Base-by-base conservation (phyloP, 2,888 invertebrate species). In the Ceramica pisi region DNA sequence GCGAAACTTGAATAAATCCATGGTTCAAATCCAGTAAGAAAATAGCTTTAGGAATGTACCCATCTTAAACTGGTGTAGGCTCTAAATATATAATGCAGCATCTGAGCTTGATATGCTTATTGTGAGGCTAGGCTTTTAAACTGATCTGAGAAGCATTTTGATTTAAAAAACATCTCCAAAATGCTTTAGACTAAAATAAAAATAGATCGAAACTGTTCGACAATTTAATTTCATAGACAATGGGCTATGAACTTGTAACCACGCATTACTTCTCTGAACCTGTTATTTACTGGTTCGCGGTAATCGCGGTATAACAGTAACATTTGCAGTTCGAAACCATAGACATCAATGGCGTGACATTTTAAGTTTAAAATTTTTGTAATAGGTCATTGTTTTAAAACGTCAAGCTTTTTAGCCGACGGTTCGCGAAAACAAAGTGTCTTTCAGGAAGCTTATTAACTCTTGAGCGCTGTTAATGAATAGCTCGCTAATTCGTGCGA, bases 381-480 rank as follows among this genome's bases (percentile, higher is more conserved):
- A 16, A 46, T 31, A 51, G 23, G 19, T 51, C 19, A 46, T 55
- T 69, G 35, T 69, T 75, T 50, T 14, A 21, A 21, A 51, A 38
- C 53, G 12, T 23, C 55, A 78, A 46, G 19, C 16, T 50, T 53
- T 59, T 46, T 26, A 53, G 23, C 9, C 48, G 41, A 59, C 41
- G 31, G 46, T 53, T 62, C 23, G 6, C 10, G 10, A 61, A 77
- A 38, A 50, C 16, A 23, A 44, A 48, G n/a, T 53, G 26, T 38
- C 48, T 63, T 59, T 50, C 53, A 73, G 56, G 74, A 80, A 73
- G 41, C 56, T 61, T 61, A 53, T 71, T 71, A 64, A 78, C 46
- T 56, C 55, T 79, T 79, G 60, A 73, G n/a, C 23, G 38, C 9
- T 38, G 35, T 38, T 75, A 71, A 78, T 78, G 44, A 75, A 78